A percentile compares a stretch with the other conserved stretches of the same genome.
These are phyloP conservation scores for Pachyseris speciosa DNA, from an alignment of 64 coral and sea anemone species.

Conservation along the genomic window DNA sequence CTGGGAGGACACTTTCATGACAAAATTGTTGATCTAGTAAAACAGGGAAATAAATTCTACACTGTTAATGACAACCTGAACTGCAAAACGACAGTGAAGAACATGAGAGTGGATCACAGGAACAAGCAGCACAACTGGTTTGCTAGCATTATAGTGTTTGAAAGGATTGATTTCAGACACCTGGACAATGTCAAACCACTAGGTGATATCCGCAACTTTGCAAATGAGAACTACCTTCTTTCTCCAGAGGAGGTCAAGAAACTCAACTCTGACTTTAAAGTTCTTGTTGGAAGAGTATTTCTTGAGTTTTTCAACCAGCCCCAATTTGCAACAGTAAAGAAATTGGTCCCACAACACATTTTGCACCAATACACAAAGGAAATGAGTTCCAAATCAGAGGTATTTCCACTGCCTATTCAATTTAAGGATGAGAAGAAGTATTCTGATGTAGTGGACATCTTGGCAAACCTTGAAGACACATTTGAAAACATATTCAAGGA, in stretches of 20 bases:
- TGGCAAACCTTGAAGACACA: conserved; percentile 1
- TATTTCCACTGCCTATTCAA: background rate
- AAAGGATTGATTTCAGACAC: background rate
- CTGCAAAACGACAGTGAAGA: conserved; percentile 28
- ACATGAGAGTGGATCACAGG: conserved; percentile 18
- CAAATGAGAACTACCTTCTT: conserved; percentile 10
- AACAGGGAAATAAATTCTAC: conserved; percentile 17
- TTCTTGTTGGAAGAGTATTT: conserved; percentile 7
- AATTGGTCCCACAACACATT: conserved; percentile 25
- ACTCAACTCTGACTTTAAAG: conserved; percentile 8
- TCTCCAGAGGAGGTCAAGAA: background rate
- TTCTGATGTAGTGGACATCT: background rate
- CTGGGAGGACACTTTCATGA: conserved; percentile 32
- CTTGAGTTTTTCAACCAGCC: conserved; percentile 7
- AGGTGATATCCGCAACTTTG: background rate
- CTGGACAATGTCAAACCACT: conserved; percentile 22
- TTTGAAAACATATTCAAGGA: background rate
- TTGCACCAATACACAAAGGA: conserved; percentile 20
- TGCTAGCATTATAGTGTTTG: background rate
- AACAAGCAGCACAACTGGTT: conserved; percentile 50
- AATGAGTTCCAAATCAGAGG: background rate
- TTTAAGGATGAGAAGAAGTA: background rate
- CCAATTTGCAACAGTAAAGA: background rate
- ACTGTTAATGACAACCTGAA: conserved; percentile 17
- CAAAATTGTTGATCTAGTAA: conserved; percentile 12